Evolutionary conservation across 2,888 invertebrate genomes (phyloP), one percentile per base, ranked within the genome.

Genomic region (Cacoxenus indagator): DNA sequence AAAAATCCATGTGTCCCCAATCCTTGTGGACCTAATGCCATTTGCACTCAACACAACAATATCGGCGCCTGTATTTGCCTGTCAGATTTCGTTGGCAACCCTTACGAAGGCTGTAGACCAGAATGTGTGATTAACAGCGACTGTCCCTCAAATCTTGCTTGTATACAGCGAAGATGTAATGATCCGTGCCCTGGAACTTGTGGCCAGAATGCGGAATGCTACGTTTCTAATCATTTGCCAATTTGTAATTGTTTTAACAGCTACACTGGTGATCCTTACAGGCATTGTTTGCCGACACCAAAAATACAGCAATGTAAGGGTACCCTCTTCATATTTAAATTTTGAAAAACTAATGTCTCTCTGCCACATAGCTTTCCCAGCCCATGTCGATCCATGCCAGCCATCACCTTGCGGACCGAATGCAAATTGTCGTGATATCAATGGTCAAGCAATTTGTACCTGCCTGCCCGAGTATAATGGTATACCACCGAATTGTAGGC

Each of bases 111-210:
- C 14, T 95, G 95, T 82, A 91, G 92, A 74, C 94, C 94, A 0
- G 95, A 95, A 88, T 96, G 96, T 85, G 89, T 93, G 46, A 89
- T 94, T 59, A 94, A 94, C 86, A 91, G 93, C 1, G 95, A 96
- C 84, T 96, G 95, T 84, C 88, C 92, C 9, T 91, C 92, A 64
- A 91, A 93, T 83, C 88, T 90, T 78, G 94, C 94, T 11, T 95
- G 95, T 82, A 90, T 92, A 24, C 92, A 93, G 86, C 91, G 92
- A 81, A 93, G 93, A 89, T 94, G 94, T 84, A 90, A 90, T 75
- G 93, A 96, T 87, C 96, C 96, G 1, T 96, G 96, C 78, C 92
- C 92, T 1, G 93, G 93, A 46, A 91, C 91, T 6, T 95, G 95
- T 82, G 94, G 94, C 17, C 86, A 91, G 70, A 93, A 93, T 85